Base-by-base conservation (phyloP, 2,888 invertebrate genomes). In the Brachyopa scutellaris region DNA sequence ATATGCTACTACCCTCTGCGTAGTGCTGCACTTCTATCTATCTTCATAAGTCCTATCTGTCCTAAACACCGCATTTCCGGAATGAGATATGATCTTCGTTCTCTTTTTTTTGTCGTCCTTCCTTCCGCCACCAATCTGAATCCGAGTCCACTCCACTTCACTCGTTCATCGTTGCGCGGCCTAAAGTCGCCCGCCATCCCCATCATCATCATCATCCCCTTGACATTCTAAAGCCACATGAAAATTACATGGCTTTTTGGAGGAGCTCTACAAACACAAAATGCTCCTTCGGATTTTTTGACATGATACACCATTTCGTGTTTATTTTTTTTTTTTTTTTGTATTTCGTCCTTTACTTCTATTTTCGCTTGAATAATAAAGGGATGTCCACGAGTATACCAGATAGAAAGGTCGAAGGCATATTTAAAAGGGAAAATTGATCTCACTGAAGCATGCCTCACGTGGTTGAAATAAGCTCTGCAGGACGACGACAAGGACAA, bases 171-270 rank as follows among this genome's bases (percentile, higher is more conserved):
- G 45, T 8, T 69, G n/a, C n/a, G 38, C 49, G 64, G 36, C 64
- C 64, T 64, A 55, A 47, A 57, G 73, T 62, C 62, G n/a, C 45
- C 36, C 42, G 49, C 62, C 66, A 53, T 53, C 53, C 67, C 72
- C 17, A 72, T 45, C 31, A 62, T 64, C 69, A 64, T 76, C 73
- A 45, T 64, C 66, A 57, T 74, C 62, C 64, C 74, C 77, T 61
- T 82, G 82, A 76, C 76, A 77, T 70, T 66, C 66, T 70, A 66
- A 77, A 76, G 61, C 76, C 82, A 72, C 66, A 82, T 82, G 82
- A 77, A 82, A 82, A 82, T 82, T 82, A 82, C 77, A 82, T 82
- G 72, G 80, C 70, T 70, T 66, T 76, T 61, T 47, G 59, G 66
- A 61, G 66, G 59, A 66, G 82, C 64, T 70, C 53, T 70, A 57